Evolutionary conservation across 2,797 vertebrate genomes (phyloP).

Genomic region (Anguilla anguilla): DNA sequence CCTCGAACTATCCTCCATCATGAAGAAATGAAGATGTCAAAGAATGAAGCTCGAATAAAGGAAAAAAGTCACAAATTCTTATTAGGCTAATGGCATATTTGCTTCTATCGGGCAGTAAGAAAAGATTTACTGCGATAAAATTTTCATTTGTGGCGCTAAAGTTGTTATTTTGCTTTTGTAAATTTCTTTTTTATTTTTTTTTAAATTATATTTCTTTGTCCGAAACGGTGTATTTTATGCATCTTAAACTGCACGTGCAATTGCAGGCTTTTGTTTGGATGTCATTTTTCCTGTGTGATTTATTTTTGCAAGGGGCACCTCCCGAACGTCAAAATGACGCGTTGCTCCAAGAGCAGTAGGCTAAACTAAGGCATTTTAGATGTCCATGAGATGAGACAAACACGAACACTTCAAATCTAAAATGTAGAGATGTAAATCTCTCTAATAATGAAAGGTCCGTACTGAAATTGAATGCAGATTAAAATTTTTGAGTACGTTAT

Average conservation of each 20-base stretch:
- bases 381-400: conserved; percentile 51
- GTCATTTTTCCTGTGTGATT: background rate
- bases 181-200: background rate
- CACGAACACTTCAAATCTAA: background rate
- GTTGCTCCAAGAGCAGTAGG: conserved; percentile 44
- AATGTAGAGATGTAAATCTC: background rate
- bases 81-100: conserved; percentile 29
- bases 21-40: conserved; percentile 83
- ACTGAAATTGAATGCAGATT: background rate
- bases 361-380: conserved; percentile 18
- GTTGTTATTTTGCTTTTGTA: background rate
- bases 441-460: background rate
- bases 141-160: conserved; percentile 8
- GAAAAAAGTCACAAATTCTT: conserved; percentile 20
- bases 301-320: conserved; percentile 32
- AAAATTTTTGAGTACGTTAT: background rate
- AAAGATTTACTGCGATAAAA: conserved; percentile 23
- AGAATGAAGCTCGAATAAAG: background rate
- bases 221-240: background rate
- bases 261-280: background rate
- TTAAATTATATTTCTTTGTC: background rate
- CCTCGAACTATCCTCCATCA: conserved; percentile 92
- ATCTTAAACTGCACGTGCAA: conserved; percentile 34
- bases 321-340: conserved; percentile 21
- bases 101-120: conserved; percentile 26